Percentiles rank a stretch among this genome's conserved stretches.
These are phyloP conservation scores for Lucilia sericata DNA, from an alignment of 1,140 invertebrate genomes.

Conservation along the genomic window DNA sequence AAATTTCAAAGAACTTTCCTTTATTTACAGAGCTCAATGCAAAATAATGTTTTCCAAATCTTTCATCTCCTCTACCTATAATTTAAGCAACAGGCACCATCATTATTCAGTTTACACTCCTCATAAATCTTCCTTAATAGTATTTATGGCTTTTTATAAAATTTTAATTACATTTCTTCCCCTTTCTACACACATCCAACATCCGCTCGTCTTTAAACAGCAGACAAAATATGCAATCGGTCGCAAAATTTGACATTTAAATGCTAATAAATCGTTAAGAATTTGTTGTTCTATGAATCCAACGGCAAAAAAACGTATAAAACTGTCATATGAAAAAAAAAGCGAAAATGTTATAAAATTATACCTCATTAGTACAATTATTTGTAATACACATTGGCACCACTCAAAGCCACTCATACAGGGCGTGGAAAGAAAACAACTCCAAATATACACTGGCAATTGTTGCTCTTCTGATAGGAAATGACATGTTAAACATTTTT, in stretches of 20 bases:
- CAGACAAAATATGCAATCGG: conserved; percentile 45
- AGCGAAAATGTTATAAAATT: conserved; percentile 1
- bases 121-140: too few relatives aligned
- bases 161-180: too few relatives aligned
- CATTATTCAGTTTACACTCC: too few relatives aligned
- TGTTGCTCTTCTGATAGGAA: too few relatives aligned
- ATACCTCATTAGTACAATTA: conserved; percentile 45
- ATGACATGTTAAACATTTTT: too few relatives aligned
- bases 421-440: neutral
- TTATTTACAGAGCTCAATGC: too few relatives aligned
- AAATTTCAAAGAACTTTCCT: too few relatives aligned
- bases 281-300: conserved; percentile 36
- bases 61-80: too few relatives aligned
- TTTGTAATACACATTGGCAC: conserved; percentile 33
- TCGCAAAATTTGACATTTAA: conserved; percentile 49
- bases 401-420: neutral
- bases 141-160: too few relatives aligned
- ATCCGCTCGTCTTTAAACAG: conserved; percentile 22
- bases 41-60: too few relatives aligned
- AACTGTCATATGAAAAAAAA: neutral
- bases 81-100: too few relatives aligned
- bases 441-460: too few relatives aligned
- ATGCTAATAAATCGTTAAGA: conserved; percentile 47
- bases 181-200: neutral
- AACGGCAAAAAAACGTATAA: neutral